A percentile compares a stretch with the other conserved stretches of the same genome.
phyloP scores from a whole-genome alignment of 2,888 invertebrate species.

The Drosophila mayaguana region DNA sequence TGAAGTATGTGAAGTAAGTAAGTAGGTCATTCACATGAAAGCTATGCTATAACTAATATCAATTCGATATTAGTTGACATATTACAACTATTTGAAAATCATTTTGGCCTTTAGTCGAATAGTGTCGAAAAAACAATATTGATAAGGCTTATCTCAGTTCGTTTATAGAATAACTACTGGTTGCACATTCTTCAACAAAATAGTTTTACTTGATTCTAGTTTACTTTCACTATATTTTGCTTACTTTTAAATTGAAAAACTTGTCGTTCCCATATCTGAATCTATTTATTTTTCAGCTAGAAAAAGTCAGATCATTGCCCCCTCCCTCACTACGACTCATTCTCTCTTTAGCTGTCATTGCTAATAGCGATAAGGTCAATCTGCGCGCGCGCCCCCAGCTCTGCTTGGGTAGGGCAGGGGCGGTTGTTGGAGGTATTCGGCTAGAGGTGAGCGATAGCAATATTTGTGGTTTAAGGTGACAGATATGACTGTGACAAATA shows the following conservation, averaged over 20 bases:
- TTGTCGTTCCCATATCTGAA: background rate
- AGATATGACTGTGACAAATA: background rate
- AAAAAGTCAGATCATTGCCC: background rate
- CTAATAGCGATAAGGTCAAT: constrained; percentile 25
- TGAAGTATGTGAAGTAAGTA: background rate
- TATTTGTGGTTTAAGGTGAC: background rate
- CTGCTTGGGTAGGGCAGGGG: background rate
- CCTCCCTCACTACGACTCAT: too few species aligned
- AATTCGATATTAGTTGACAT: too few species aligned
- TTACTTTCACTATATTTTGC: background rate
- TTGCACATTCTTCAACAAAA: background rate
- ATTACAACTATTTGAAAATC: too few species aligned
- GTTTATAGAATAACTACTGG: background rate
- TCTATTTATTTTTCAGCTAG: background rate
- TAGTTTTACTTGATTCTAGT: background rate
- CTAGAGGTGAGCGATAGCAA: background rate
- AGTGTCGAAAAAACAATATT: background rate
- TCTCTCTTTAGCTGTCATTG: background rate
- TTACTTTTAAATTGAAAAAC: background rate
- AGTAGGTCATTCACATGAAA: background rate
- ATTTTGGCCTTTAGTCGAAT: too few species aligned
- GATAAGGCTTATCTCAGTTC: background rate
- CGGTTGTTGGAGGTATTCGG: background rate
- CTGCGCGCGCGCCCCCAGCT: background rate
- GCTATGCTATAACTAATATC: too few species aligned